Evolutionary conservation across 2,797 vertebrate genomes (phyloP).

Genomic region (Coregonus sp.): DNA sequence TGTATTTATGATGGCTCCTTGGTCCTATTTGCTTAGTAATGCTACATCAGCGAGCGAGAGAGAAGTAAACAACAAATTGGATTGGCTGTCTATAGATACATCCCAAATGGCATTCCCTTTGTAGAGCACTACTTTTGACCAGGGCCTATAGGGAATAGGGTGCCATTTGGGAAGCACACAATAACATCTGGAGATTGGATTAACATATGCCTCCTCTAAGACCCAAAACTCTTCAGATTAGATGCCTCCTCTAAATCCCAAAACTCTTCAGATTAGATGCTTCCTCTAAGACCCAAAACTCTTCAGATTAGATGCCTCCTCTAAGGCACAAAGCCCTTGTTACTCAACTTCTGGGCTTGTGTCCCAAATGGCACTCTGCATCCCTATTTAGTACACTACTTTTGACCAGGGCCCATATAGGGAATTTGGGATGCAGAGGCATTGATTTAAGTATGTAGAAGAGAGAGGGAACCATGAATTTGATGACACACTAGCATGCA

Average conservation of each 20-base stretch:
- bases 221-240: background rate
- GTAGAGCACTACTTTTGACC: too few species aligned
- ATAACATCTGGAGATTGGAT: constrained; percentile 29
- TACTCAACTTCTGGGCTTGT: background rate
- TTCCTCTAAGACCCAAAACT: background rate
- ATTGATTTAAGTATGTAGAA: background rate
- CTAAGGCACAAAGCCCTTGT: background rate
- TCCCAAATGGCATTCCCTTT: too few species aligned
- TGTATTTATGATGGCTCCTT: constrained; percentile 29
- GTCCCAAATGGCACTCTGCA: background rate
- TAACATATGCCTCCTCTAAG: background rate
- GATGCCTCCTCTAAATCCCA: background rate
- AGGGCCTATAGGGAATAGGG: too few species aligned
- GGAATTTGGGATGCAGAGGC: background rate
- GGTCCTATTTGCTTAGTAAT: constrained; percentile 32
- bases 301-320: background rate
- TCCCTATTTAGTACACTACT: background rate
- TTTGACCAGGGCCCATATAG: background rate
- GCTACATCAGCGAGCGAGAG: constrained; percentile 15
- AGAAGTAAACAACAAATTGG: constrained; percentile 22
- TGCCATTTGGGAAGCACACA: too few species aligned
- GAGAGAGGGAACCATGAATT: background rate
- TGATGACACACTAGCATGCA: constrained; percentile 1
- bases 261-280: background rate
- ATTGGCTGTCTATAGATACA: too few species aligned